Evolutionary conservation across 2,797 vertebrate species (phyloP), one percentile per base, ranked within the genome.

Genomic region (Myotis myotis): DNA sequence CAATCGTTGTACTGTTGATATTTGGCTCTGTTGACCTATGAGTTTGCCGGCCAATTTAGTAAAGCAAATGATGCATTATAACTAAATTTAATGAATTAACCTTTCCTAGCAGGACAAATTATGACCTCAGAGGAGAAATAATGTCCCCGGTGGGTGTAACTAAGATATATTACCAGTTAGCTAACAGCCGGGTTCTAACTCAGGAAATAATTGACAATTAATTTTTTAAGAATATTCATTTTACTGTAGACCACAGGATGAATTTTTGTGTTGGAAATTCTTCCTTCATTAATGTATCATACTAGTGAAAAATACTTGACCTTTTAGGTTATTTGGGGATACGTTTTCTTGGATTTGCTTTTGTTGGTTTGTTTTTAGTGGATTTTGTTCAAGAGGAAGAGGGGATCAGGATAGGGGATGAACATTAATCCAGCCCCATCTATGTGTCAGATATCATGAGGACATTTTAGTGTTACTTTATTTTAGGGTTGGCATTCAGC

Each of bases 391-490:
- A 55, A 44, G 36, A 93, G 55, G 57, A 57, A 91, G 25, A 41
- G n/a, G 4, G 38, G 23, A 49, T 20, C 15, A 12, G 47, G 36
- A 5, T 5, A 41, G 33, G 12, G 41, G 30, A 82, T 70, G 30
- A 66, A 66, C 74, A 85, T 81, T 78, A 89, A 89, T 87, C 93
- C 88, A 76, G 68, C 38, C 66, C 38, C 62, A 89, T 85, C 64
- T 78, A 53, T 51, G 51, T 79, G 44, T 92, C 85, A 55, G 70
- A 66, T 88, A 84, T 16, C 70, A 36, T 71, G 75, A 86, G 76
- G 57, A 86, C 74, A 41, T 90, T 85, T 90, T 87, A 66, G 94
- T 74, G 38, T 79, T 57, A 74, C 64, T 92, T 82, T 75, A 88
- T 87, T 64, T 85, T 47, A 78, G 55, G 55, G 55, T 75, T 76